These are phyloP conservation scores for Archivesica marissinica DNA, from an alignment of 1,140 invertebrate species.

Conservation along the genomic window DNA sequence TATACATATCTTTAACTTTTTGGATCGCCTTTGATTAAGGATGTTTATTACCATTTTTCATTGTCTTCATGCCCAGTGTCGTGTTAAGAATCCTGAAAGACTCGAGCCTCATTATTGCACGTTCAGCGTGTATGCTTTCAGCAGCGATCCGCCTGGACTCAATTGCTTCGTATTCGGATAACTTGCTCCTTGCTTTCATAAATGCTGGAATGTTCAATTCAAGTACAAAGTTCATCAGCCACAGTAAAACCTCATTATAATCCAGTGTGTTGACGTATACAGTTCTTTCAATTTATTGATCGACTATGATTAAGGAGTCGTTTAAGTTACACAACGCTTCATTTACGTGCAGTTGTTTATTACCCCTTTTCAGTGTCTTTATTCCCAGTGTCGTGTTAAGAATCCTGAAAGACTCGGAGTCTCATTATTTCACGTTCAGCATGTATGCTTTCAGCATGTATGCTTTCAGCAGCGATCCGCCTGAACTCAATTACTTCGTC, in stretches of 20 bases:
- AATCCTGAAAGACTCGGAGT: slow-evolving; percentile 38
- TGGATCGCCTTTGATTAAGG: too few relatives aligned
- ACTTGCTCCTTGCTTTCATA: slow-evolving; percentile 62
- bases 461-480: slow-evolving; percentile 69
- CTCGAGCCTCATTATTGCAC: slow-evolving; percentile 66
- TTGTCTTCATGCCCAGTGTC: not conserved
- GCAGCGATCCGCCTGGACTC: slow-evolving; percentile 69
- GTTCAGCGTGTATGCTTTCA: slow-evolving; percentile 76
- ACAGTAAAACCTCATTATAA: too few relatives aligned
- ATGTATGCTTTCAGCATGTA: too few relatives aligned
- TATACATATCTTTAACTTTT: too few relatives aligned
- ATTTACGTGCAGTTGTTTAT: too few relatives aligned
- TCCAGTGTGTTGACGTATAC: too few relatives aligned
- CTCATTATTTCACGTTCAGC: slow-evolving; percentile 71
- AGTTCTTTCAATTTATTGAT: too few relatives aligned
- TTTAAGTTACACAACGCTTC: too few relatives aligned
- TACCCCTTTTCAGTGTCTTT: not conserved
- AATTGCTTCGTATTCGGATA: slow-evolving; percentile 61
- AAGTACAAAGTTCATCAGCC: slow-evolving; percentile 43
- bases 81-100: slow-evolving; percentile 45
- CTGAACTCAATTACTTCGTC: slow-evolving; percentile 66
- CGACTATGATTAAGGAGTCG: too few relatives aligned
- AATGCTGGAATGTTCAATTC: slow-evolving; percentile 68
- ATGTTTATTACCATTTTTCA: slow-evolving; percentile 33
- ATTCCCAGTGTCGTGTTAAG: slow-evolving; percentile 29